Conservation (phyloP, 2,888 invertebrate species). For the Heliconius hortense region DNA sequence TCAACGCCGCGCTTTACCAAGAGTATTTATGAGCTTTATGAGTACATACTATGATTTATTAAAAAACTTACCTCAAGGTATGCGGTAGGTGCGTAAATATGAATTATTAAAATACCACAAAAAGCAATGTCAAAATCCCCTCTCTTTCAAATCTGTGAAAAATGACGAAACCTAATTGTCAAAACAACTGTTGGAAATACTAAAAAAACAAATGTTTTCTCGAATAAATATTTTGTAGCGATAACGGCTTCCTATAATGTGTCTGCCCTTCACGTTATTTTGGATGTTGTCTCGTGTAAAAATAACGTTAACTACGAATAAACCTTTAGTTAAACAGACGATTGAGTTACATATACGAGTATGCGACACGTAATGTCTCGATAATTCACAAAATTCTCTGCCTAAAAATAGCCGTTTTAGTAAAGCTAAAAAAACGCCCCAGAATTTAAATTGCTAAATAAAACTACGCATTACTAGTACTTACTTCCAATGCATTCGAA, state of each 20-base stretch:
- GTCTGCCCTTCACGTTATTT: slow-evolving; percentile 25
- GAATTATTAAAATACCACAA: not conserved
- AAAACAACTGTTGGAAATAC: not conserved
- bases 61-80: no score
- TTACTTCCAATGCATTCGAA: not conserved
- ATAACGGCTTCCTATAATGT: not conserved
- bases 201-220: not conserved
- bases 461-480: not conserved
- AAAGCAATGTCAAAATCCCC: not conserved
- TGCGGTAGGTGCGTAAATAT: no score
- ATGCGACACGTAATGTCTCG: not conserved
- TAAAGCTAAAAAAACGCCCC: no score
- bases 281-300: not conserved
- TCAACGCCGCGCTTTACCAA: no score
- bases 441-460: no score
- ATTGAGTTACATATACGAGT: not conserved
- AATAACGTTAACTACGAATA: not conserved
- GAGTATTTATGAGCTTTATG: no score
- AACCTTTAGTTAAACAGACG: not conserved
- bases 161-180: not conserved
- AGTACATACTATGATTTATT: no score
- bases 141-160: not conserved
- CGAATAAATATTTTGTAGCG: not conserved
- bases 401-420: no score
- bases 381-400: no score